Evolutionary conservation across 2,797 vertebrate species (phyloP), one percentile per base, ranked within the genome.

Genomic region (Ctenosaura bakeri): DNA sequence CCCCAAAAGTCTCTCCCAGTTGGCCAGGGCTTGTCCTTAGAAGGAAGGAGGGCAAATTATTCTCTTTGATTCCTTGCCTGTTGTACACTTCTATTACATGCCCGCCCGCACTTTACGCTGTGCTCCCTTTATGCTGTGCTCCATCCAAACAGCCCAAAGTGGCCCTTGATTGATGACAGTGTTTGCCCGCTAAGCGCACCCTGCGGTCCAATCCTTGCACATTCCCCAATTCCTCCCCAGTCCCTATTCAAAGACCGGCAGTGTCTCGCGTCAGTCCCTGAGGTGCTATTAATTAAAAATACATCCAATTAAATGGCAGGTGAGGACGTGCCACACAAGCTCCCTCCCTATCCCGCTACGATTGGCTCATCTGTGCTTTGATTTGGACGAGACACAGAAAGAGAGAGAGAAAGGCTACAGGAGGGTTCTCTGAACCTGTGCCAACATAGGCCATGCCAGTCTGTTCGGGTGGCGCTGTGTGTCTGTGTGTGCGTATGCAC

Each of bases 291-390:
- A 98, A 98, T 98, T 98, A 98, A 98, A 98, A 98, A 97, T 97
- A 98, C 97, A 98, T 98, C 97, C 97, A 98, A 98, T 98, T 98
- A 98, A 97, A 97, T 97, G 97, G 97, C 97, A 98, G 97, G 97
- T 98, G 97, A 98, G 97, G 96, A 96, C 95, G 97, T 95, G 97
- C 97, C 93, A 96, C 93, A 95, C 24, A 94, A 35, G 96, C 96
- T 91, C 89, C 92, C 92, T 88, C 90, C 83, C 83, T 73, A 42
- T 87, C 89, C 82, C 66, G 83, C 71, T 84, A 88, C 89, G 85
- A 87, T 86, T 22, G 97, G 96, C 97, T 97, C 97, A 97, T 97
- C 97, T 97, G 97, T 29, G 96, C 94, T 96, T 94, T 90, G 54
- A 96, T 95, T 95, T 95, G 94, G 94, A 95, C 62, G 83, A 87